Conservation (phyloP, 2,797 vertebrate species). For the Lepidocolaptes lacrymiger region DNA sequence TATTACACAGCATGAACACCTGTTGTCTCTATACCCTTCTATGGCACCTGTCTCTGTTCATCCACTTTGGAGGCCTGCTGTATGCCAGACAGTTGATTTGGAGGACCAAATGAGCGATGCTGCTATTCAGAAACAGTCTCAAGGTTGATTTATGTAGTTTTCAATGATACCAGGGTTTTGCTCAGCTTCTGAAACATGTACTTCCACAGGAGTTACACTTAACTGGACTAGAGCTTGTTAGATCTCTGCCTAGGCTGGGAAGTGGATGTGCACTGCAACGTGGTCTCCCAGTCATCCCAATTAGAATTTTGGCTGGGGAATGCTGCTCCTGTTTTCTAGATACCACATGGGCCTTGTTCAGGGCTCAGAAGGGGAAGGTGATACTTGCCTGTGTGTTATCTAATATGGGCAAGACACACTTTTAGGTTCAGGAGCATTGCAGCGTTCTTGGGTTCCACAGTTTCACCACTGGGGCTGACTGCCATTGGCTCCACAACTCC, state of each 20-base stretch:
- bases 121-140: background rate
- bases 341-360: too few species aligned
- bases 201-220: background rate
- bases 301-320: background rate
- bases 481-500: background rate
- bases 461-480: background rate
- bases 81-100: background rate
- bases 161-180: background rate
- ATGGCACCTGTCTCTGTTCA: constrained; percentile 48
- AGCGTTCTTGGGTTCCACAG: background rate
- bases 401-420: background rate
- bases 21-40: background rate
- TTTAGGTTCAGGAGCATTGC: background rate
- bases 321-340: background rate
- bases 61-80: constrained; percentile 35
- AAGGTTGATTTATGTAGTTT: background rate
- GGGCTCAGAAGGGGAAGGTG: background rate
- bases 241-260: background rate
- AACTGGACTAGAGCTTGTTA: fast-evolving
- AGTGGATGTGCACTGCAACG: background rate
- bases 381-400: background rate
- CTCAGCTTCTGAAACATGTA: background rate
- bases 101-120: background rate
- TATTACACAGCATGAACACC: constrained; percentile 69
- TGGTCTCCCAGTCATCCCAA: background rate